Conservation (phyloP, 1,140 invertebrate species). For the Hycleus cichorii region DNA sequence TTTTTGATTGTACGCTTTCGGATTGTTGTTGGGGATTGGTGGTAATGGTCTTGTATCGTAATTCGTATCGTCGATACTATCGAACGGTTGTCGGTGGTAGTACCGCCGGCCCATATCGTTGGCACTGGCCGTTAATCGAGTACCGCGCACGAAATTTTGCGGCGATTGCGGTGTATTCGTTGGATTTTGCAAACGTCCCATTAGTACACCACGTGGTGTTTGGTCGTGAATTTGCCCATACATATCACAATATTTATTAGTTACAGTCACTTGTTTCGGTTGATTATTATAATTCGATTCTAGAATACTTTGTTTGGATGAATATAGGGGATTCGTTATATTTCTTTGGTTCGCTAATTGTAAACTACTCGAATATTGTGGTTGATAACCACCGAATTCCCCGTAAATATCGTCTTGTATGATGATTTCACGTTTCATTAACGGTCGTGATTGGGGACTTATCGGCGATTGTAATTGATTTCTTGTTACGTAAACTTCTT, state of each 20-base stretch:
- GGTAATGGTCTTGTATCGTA: slow-evolving; percentile 5
- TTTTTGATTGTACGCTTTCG: background rate
- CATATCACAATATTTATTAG: slow-evolving; percentile 38
- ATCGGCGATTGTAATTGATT: background rate
- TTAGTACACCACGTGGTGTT: slow-evolving; percentile 31
- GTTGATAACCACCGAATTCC: slow-evolving; percentile 16
- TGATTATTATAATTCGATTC: slow-evolving; percentile 16
- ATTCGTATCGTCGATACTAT: background rate
- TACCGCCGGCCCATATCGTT: slow-evolving; percentile 31
- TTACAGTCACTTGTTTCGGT: slow-evolving; percentile 30
- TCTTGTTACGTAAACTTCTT: slow-evolving; percentile 3
- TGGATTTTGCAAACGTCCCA: slow-evolving; percentile 31
- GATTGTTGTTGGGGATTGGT: background rate
- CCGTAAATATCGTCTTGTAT: slow-evolving; percentile 25
- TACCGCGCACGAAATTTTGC: slow-evolving; percentile 34
- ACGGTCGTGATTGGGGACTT: background rate
- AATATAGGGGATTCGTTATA: slow-evolving; percentile 1
- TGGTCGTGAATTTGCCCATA: slow-evolving; percentile 39
- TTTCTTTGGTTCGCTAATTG: background rate
- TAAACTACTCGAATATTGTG: background rate
- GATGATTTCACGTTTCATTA: slow-evolving; percentile 15
- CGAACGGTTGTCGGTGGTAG: slow-evolving; percentile 10
- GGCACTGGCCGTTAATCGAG: slow-evolving; percentile 36
- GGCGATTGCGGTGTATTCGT: slow-evolving; percentile 7
- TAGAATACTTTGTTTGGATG: slow-evolving; percentile 22